Evolutionary conservation across 2,113 vertebrate species (phyloP).

Genomic region (Amblyopsis rosae): DNA sequence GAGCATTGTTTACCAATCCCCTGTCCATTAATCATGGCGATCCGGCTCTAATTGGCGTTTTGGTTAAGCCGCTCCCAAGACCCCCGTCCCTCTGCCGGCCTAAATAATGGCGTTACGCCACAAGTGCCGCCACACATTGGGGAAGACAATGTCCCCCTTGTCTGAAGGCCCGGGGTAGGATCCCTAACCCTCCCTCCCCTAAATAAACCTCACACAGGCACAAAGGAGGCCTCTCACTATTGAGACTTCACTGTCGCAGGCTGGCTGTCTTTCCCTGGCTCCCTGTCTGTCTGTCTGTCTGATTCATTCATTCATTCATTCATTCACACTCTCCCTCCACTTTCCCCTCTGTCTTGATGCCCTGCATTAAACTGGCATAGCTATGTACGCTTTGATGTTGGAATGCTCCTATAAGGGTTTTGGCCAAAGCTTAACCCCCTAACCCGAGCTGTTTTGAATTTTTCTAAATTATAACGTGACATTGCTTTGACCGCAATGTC

Average conservation of each 20-base stretch:
- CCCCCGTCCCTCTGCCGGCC: slow-evolving; percentile 72
- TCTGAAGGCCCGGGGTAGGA: slow-evolving; percentile 66
- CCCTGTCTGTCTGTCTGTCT: slow-evolving; percentile 40
- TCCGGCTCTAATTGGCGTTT: slow-evolving; percentile 79
- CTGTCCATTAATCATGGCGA: slow-evolving; percentile 76
- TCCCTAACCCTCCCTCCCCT: slow-evolving; percentile 47
- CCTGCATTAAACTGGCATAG: neutral
- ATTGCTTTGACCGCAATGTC: too few species aligned
- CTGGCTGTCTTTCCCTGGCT: slow-evolving; percentile 53
- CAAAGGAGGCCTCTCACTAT: slow-evolving; percentile 76
- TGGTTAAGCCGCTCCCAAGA: slow-evolving; percentile 76
- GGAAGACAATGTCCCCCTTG: slow-evolving; percentile 74
- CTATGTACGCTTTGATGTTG: too few species aligned
- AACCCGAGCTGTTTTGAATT: too few species aligned
- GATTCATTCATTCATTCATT: neutral
- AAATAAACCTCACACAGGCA: slow-evolving; percentile 75
- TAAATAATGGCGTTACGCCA: slow-evolving; percentile 76
- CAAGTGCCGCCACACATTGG: slow-evolving; percentile 74
- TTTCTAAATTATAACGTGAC: too few species aligned
- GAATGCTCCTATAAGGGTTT: too few species aligned
- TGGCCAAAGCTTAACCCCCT: too few species aligned
- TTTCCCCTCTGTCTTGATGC: slow-evolving; percentile 13
- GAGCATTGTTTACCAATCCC: slow-evolving; percentile 74
- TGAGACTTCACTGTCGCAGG: slow-evolving; percentile 74
- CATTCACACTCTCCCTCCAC: slow-evolving; percentile 27